Percentiles rank a stretch among this genome's conserved stretches.
These are phyloP conservation scores for Crocodylus rhombifer DNA, from an alignment of 2,797 vertebrate genomes.

Conservation along the genomic window DNA sequence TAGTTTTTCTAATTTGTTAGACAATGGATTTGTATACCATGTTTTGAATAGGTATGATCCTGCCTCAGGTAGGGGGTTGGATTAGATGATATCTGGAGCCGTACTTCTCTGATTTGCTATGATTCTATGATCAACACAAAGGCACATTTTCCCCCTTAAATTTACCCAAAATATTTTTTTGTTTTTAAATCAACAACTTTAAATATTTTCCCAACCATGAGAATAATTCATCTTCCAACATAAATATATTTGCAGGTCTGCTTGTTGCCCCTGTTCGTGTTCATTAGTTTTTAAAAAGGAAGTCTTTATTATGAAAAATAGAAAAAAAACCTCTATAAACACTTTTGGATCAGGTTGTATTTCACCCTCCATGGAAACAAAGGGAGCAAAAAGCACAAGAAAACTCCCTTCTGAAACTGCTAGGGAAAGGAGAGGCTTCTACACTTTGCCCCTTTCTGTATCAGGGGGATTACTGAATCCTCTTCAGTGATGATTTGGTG, in stretches of 20 bases:
- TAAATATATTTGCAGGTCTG: not conserved
- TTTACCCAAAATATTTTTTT: not conserved
- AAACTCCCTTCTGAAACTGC: not conserved
- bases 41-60: no score
- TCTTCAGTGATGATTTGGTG: not conserved
- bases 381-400: not conserved
- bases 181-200: not conserved
- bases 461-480: not conserved
- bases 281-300: not conserved
- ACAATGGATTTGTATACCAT: no score
- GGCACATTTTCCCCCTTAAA: not conserved
- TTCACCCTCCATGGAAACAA: not conserved
- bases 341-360: not conserved
- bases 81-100: no score
- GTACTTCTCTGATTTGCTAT: no score
- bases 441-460: not conserved
- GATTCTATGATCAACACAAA: not conserved
- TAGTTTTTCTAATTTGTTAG: no score
- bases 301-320: not conserved
- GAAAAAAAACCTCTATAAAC: not conserved
- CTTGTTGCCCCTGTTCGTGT: not conserved
- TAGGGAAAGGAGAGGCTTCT: not conserved
- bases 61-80: no score
- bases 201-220: not conserved
- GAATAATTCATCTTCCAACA: not conserved